A percentile compares a stretch with the other conserved stretches of the same genome.
Conservation (phyloP, 2,888 invertebrate genomes). For the Bhutanitis thaidina region DNA sequence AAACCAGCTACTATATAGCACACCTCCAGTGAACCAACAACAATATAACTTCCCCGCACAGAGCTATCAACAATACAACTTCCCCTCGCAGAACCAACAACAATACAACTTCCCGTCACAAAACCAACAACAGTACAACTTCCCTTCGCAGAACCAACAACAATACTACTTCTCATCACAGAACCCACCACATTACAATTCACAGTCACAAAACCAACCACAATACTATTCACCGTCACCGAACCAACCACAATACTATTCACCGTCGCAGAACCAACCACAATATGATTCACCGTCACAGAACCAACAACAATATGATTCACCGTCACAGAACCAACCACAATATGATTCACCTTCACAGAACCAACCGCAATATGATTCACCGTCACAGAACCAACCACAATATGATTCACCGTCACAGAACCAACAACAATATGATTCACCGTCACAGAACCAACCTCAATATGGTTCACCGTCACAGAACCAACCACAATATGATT, state of each 20-base stretch:
- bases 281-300: not conserved
- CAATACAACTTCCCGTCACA: not conserved
- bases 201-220: not conserved
- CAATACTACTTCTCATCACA: not conserved
- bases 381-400: too few relatives aligned
- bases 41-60: not conserved
- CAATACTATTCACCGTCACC: not conserved
- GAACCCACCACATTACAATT: not conserved
- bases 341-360: not conserved
- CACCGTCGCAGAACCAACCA: not conserved
- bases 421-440: too few relatives aligned
- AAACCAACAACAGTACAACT: not conserved
- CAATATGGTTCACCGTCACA: too few relatives aligned
- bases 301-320: not conserved
- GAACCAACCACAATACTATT: not conserved
- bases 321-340: not conserved
- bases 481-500: too few relatives aligned
- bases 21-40: not conserved
- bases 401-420: too few relatives aligned
- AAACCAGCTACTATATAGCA: constrained; percentile 5
- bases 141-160: not conserved
- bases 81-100: not conserved
- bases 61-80: not conserved
- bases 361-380: not conserved
- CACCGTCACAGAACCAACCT: too few relatives aligned